Evolutionary conservation across 2,113 vertebrate genomes (phyloP).

Genomic region (Physeter macrocephalus): DNA sequence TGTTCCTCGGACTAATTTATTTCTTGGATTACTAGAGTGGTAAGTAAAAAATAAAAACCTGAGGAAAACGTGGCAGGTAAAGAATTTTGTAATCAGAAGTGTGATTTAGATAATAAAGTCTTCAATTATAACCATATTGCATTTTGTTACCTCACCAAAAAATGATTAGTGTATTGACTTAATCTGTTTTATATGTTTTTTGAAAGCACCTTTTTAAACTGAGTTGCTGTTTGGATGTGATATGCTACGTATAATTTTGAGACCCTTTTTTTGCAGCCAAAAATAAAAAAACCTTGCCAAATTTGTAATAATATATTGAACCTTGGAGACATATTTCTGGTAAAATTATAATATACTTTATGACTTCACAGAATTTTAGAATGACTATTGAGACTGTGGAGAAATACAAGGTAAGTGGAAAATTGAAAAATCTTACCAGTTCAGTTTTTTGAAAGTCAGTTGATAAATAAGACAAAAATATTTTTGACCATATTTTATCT

Average conservation of each 20-base stretch:
- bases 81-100: neutral
- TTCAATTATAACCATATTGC: neutral
- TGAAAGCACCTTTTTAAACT: neutral
- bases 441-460: neutral
- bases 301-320: slow-evolving; percentile 3
- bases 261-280: neutral
- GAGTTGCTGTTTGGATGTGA: neutral
- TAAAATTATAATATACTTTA: neutral
- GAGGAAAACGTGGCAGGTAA: neutral
- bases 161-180: neutral
- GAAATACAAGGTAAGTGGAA: slow-evolving; percentile 23
- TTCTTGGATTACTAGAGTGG: neutral
- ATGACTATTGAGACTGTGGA: slow-evolving; percentile 5
- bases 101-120: neutral
- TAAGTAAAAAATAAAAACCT: neutral
- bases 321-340: neutral
- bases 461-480: neutral
- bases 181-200: neutral
- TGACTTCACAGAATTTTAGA: neutral
- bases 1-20: neutral
- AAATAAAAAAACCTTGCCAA: neutral
- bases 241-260: neutral
- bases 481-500: neutral
- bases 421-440: neutral
- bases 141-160: neutral